Evolutionary conservation across 1,140 invertebrate species (phyloP).

Genomic region (Drosophila orosa): DNA sequence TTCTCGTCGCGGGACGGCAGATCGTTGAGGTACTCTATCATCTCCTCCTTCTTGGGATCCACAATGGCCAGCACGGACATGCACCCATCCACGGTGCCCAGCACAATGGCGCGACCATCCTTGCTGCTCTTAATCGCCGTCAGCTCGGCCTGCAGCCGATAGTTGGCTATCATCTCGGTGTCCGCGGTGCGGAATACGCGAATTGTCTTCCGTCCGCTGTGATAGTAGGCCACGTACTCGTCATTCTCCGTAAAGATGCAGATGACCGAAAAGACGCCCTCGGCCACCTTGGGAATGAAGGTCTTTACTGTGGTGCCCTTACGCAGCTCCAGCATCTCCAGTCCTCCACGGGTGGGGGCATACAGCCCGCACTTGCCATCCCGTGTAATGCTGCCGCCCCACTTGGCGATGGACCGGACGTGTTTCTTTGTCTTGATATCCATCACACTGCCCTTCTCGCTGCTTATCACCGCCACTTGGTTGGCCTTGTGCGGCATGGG

Average conservation of each 20-base stretch:
- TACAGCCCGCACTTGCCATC: conserved; percentile 97
- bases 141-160: conserved; percentile 95
- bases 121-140: conserved; percentile 93
- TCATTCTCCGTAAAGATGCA: conserved; percentile 97
- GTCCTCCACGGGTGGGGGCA: conserved; percentile 95
- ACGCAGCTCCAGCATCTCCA: conserved; percentile 95
- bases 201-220: conserved; percentile 94
- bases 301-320: conserved; percentile 92
- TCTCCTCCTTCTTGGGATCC: conserved; percentile 89
- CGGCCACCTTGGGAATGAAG: conserved; percentile 96
- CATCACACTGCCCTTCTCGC: conserved; percentile 94
- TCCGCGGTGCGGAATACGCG: conserved; percentile 95
- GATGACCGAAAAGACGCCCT: conserved; percentile 98
- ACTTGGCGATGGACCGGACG: conserved; percentile 90
- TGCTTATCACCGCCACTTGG: conserved; percentile 94
- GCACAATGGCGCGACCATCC: conserved; percentile 91
- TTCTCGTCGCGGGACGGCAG: conserved; percentile 90
- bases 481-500: conserved; percentile 92
- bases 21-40: conserved; percentile 87
- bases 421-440: conserved; percentile 93
- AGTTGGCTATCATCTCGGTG: conserved; percentile 96
- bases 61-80: conserved; percentile 95
- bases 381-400: conserved; percentile 92
- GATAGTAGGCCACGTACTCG: conserved; percentile 98
- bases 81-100: conserved; percentile 97